A percentile compares a stretch with the other conserved stretches of the same genome.
These are phyloP conservation scores for Microchirus variegatus DNA, from an alignment of 2,797 vertebrate genomes.

Conservation along the genomic window DNA sequence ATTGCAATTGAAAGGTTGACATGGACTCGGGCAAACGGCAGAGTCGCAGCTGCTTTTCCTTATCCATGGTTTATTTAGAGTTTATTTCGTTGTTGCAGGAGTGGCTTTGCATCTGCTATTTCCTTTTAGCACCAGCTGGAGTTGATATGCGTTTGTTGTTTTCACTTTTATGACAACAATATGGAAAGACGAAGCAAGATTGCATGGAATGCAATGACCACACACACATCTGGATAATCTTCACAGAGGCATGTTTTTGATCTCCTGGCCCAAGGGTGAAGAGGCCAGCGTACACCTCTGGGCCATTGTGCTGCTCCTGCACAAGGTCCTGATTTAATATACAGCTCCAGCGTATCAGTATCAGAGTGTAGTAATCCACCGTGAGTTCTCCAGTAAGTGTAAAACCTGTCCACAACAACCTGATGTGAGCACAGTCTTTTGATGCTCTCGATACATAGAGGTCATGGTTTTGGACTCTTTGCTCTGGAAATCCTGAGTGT, in stretches of 20 bases:
- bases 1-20: conserved; percentile 13
- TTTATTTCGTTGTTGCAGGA: conserved; percentile 8
- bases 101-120: conserved; percentile 10
- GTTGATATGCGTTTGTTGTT: background rate
- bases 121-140: background rate
- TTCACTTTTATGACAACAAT: conserved; percentile 9
- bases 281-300: conserved; percentile 9
- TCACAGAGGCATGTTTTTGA: conserved; percentile 10
- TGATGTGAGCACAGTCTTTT: background rate
- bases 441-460: background rate
- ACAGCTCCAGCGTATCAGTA: background rate
- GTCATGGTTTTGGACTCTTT: background rate
- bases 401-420: background rate
- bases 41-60: conserved; percentile 5
- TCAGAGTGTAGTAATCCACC: background rate
- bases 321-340: conserved; percentile 14
- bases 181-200: background rate
- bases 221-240: conserved; percentile 1
- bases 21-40: no score
- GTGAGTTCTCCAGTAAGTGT: background rate
- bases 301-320: conserved; percentile 2
- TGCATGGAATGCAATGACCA: conserved; percentile 17
- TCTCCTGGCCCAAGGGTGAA: conserved; percentile 7
- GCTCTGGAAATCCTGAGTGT: background rate
- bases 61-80: conserved; percentile 3